phyloP scores from a whole-genome alignment of 2,888 invertebrate species.

The Plagodis dolabraria region DNA sequence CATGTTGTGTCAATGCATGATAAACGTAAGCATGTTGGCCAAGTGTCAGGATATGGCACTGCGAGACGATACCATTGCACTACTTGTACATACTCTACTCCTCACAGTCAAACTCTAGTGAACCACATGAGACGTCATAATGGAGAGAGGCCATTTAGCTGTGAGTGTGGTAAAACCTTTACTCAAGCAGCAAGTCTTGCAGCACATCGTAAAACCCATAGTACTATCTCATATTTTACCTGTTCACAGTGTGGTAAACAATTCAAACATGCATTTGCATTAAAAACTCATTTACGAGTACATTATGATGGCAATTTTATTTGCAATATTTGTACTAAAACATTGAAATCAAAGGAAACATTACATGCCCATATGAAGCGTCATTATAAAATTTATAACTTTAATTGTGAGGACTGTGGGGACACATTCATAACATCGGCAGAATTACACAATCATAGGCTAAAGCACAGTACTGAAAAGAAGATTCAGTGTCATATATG shows the following conservation, averaged over 20 bases:
- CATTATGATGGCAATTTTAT: conserved; percentile 65
- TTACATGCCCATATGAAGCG: conserved; percentile 71
- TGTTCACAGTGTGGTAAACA: conserved; percentile 78
- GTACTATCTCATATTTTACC: conserved; percentile 63
- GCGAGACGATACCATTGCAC: conserved; percentile 70
- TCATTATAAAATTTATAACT: conserved; percentile 75
- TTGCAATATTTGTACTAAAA: conserved; percentile 72
- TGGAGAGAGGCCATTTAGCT: conserved; percentile 73
- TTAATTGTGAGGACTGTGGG: conserved; percentile 78
- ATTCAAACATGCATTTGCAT: conserved; percentile 75
- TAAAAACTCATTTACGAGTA: conserved; percentile 71
- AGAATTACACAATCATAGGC: conserved; percentile 73
- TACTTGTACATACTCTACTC: conserved; percentile 72
- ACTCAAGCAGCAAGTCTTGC: conserved; percentile 73
- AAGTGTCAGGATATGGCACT: conserved; percentile 68
- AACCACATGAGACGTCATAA: conserved; percentile 77
- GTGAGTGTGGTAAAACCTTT: conserved; percentile 77
- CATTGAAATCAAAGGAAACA: conserved; percentile 68
- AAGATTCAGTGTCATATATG: conserved; percentile 72
- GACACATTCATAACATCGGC: conserved; percentile 75
- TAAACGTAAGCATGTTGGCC: conserved; percentile 64
- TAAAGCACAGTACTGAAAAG: conserved; percentile 63
- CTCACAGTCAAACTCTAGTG: conserved; percentile 75
- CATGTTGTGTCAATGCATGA: conserved; percentile 71
- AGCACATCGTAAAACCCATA: conserved; percentile 75